Percentiles rank a stretch among this genome's conserved stretches.
These are phyloP conservation scores for Rallus crepitans DNA, from an alignment of 2,797 vertebrate species.

Conservation along the genomic window DNA sequence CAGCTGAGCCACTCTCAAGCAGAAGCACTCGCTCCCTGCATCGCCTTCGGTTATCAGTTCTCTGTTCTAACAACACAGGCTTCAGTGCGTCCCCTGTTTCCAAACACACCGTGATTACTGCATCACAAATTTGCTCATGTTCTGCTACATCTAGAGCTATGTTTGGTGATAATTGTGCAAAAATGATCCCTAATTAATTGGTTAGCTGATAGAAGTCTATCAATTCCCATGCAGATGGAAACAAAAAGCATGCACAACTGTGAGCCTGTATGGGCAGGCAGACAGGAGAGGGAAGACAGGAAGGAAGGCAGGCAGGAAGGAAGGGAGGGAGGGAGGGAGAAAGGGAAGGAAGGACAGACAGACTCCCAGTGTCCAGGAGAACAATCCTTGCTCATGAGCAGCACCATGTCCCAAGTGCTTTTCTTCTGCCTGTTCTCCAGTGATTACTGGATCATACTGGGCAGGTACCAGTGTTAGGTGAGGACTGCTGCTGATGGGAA, in stretches of 20 bases:
- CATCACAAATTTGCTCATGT: neutral
- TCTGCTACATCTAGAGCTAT: neutral
- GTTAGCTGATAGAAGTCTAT: neutral
- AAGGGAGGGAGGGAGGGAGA: too few species aligned
- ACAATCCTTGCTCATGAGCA: neutral
- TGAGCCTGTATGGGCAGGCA: neutral
- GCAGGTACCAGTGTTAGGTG: neutral
- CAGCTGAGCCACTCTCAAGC: neutral
- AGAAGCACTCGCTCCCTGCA: neutral
- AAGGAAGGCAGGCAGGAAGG: too few species aligned
- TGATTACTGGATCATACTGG: neutral
- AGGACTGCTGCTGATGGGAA: neutral
- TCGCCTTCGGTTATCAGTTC: neutral
- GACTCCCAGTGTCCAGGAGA: neutral
- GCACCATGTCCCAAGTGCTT: too few species aligned
- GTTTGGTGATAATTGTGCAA: neutral
- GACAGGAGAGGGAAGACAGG: too few species aligned
- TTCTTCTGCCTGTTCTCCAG: neutral
- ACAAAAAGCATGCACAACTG: neutral
- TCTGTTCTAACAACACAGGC: neutral
- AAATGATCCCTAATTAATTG: neutral
- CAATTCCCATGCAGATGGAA: neutral
- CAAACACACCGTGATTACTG: neutral
- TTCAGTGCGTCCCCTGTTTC: neutral
- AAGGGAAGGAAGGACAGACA: too few species aligned